phyloP scores from a whole-genome alignment of 2,113 vertebrate genomes.

The Lepus timidus region DNA sequence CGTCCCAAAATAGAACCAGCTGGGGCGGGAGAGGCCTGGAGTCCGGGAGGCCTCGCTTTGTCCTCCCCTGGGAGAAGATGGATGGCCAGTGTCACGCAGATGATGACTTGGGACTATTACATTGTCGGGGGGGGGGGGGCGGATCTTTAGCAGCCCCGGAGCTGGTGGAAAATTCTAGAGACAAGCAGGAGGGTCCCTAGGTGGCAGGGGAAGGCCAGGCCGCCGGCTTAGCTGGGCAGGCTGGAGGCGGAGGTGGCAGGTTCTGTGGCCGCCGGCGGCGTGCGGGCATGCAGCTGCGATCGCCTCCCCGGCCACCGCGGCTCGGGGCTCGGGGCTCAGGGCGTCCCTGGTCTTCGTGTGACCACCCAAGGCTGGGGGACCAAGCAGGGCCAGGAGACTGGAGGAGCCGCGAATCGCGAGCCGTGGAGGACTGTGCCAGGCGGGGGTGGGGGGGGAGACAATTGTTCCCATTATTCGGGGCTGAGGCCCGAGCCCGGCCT shows the following conservation, averaged over 20 bases:
- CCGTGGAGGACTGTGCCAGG: constrained; percentile 55
- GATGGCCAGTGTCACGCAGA: constrained; percentile 95
- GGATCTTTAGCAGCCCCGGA: constrained; percentile 92
- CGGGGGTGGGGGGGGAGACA: constrained; percentile 59
- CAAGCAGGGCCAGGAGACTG: not conserved
- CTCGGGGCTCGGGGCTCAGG: not conserved
- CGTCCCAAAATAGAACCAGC: constrained; percentile 93
- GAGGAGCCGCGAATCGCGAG: not conserved
- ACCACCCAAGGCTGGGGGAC: not conserved
- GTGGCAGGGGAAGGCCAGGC: constrained; percentile 50
- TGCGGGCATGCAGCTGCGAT: rapidly evolving
- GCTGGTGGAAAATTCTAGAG: constrained; percentile 91
- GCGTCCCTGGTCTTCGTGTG: not conserved
- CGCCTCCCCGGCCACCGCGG: not conserved
- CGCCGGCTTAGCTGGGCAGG: not conserved
- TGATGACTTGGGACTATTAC: constrained; percentile 97
- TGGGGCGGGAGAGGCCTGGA: constrained; percentile 80
- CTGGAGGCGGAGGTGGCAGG: not conserved
- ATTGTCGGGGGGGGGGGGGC: constrained; percentile 95
- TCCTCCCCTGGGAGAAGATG: constrained; percentile 93
- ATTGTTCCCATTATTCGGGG: constrained; percentile 80
- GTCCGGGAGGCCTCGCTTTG: constrained; percentile 89
- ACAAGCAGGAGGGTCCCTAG: constrained; percentile 86
- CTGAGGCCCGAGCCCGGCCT: constrained; percentile 53
- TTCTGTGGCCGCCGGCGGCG: not conserved